Conservation (phyloP, 2,113 vertebrate genomes). For the Callithrix jacchus region DNA sequence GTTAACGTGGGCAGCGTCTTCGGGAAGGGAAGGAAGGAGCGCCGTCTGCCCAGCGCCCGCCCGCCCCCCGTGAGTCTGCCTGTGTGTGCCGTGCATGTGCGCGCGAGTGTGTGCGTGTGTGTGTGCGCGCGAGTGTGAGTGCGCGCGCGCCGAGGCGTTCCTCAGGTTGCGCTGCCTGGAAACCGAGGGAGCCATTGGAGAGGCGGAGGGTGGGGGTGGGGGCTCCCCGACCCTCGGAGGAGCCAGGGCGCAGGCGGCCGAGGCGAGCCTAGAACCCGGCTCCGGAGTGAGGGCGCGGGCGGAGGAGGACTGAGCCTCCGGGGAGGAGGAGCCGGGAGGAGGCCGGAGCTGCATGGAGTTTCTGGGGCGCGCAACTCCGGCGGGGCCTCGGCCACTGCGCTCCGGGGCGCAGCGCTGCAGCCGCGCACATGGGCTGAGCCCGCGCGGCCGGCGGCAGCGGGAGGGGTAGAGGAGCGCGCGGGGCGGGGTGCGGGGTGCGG, state of each 20-base stretch:
- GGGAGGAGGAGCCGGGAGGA: slow-evolving; percentile 61
- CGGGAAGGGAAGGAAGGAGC: slow-evolving; percentile 49
- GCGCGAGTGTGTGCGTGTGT: slow-evolving; percentile 11
- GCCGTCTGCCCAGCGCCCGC: slow-evolving; percentile 62
- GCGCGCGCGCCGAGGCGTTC: slow-evolving; percentile 77
- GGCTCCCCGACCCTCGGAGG: slow-evolving; percentile 52
- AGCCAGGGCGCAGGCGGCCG: neutral
- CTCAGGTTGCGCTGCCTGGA: slow-evolving; percentile 79
- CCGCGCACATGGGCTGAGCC: slow-evolving; percentile 79
- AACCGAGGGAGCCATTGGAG: slow-evolving; percentile 75
- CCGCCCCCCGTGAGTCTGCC: slow-evolving; percentile 62
- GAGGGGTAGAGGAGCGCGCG: slow-evolving; percentile 68
- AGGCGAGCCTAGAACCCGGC: slow-evolving; percentile 30
- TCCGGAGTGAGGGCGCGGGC: neutral
- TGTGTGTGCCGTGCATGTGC: slow-evolving; percentile 52
- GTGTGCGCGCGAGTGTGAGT: neutral
- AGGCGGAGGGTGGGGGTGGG: slow-evolving; percentile 53
- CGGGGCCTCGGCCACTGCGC: slow-evolving; percentile 74
- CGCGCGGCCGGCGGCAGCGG: slow-evolving; percentile 68
- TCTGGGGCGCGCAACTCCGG: slow-evolving; percentile 74
- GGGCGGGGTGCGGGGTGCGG: slow-evolving; percentile 67
- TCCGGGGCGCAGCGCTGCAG: slow-evolving; percentile 65
- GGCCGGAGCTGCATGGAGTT: slow-evolving; percentile 75
- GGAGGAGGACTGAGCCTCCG: neutral
- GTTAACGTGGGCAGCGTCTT: slow-evolving; percentile 73